phyloP scores from a whole-genome alignment of 2,797 vertebrate species.

The Merluccius polli region DNA sequence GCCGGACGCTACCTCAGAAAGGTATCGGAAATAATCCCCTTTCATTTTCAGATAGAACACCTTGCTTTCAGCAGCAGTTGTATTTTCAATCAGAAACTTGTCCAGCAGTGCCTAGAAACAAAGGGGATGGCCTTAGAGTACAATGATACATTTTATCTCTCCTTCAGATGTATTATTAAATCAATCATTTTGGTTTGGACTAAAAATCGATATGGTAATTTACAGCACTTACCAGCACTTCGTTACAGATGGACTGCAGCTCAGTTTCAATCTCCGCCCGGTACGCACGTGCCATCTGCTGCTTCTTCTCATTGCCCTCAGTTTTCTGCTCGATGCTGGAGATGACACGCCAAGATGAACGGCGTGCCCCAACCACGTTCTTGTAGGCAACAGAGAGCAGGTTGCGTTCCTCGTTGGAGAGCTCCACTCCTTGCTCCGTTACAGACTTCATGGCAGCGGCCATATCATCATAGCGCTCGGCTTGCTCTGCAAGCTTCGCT shows the following conservation, averaged over 20 bases:
- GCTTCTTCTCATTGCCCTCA: constrained; percentile 93
- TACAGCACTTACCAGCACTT: constrained; percentile 85
- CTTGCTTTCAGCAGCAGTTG: constrained; percentile 90
- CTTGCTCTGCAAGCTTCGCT: constrained; percentile 97
- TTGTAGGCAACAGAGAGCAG: constrained; percentile 98
- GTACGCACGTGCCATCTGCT: constrained; percentile 93
- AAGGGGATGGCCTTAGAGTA: background rate
- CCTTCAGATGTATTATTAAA: background rate
- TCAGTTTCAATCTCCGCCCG: constrained; percentile 94
- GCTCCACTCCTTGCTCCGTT: constrained; percentile 88
- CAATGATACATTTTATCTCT: background rate
- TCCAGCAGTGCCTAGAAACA: constrained; percentile 86
- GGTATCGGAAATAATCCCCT: constrained; percentile 99
- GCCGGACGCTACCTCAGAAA: constrained; percentile 95
- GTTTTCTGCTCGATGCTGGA: constrained; percentile 99
- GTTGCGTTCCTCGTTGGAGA: constrained; percentile 97
- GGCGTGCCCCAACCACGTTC: constrained; percentile 96
- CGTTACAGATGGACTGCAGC: constrained; percentile 94
- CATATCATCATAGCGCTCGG: constrained; percentile 98
- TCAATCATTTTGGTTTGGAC: background rate
- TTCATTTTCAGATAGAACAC: constrained; percentile 99
- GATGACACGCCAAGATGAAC: constrained; percentile 97
- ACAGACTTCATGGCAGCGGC: constrained; percentile 93
- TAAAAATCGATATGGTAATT: background rate
- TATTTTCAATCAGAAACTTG: constrained; percentile 89